These are phyloP conservation scores for Antidorcas marsupialis DNA, from an alignment of 2,113 vertebrate genomes.

Conservation along the genomic window DNA sequence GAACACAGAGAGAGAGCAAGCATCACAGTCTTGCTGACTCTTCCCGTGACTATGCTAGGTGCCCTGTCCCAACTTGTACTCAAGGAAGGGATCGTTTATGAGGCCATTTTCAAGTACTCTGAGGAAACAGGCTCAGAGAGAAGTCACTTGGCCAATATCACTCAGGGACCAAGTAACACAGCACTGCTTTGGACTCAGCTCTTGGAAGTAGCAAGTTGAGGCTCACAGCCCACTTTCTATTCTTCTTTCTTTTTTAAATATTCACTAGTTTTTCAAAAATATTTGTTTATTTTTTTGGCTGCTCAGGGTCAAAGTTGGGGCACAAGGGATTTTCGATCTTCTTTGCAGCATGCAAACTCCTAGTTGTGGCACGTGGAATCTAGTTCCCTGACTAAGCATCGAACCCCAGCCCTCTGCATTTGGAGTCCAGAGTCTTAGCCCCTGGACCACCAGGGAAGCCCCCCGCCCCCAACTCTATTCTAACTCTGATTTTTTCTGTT, in stretches of 20 bases:
- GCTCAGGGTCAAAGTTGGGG: not conserved
- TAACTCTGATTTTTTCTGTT: not conserved
- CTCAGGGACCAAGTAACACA: not conserved
- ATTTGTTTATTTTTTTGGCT: not conserved
- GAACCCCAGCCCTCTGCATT: not conserved
- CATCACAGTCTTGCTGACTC: not conserved
- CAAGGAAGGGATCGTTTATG: not conserved
- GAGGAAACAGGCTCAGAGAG: not conserved
- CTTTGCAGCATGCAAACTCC: not conserved
- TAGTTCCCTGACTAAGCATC: not conserved
- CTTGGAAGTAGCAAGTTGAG: not conserved
- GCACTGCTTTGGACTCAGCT: not conserved
- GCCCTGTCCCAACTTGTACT: not conserved
- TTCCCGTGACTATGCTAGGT: not conserved
- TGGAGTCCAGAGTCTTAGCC: not conserved
- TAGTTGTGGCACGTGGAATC: not conserved
- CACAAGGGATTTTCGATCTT: not conserved
- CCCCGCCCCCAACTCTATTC: not conserved
- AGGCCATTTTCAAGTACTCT: not conserved
- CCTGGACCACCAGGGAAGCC: not conserved
- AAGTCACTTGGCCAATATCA: not conserved
- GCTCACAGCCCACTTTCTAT: not conserved
- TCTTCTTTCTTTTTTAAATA: not conserved
- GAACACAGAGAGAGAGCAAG: not conserved
- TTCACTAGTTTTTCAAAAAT: not conserved